phyloP scores from a whole-genome alignment of 2,797 vertebrate species.

The Oryzias dopingdopingensis region DNA sequence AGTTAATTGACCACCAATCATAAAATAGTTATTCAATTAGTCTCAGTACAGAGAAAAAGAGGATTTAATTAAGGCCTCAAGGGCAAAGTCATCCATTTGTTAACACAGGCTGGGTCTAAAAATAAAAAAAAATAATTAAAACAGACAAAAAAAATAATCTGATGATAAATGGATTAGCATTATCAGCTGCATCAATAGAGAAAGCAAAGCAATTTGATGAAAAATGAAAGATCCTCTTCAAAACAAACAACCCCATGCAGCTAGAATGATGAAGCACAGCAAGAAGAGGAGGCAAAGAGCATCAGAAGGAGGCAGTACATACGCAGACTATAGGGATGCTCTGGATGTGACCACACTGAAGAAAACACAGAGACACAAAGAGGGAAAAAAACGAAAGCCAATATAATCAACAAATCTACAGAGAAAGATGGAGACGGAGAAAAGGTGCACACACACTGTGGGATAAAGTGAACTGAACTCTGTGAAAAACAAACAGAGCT shows the following conservation, averaged over 20 bases:
- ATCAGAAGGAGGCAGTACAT: conserved; percentile 84
- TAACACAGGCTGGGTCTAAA: conserved; percentile 19
- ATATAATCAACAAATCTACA: conserved; percentile 40
- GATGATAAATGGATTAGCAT: conserved; percentile 15
- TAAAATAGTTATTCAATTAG: conserved; percentile 12
- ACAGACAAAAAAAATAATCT: conserved; percentile 11
- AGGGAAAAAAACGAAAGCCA: conserved; percentile 46
- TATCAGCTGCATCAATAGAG: neutral
- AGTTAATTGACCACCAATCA: conserved; percentile 21
- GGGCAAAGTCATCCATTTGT: conserved; percentile 12
- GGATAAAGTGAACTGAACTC: conserved; percentile 44
- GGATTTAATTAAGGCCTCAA: conserved; percentile 35
- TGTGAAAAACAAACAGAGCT: conserved; percentile 64
- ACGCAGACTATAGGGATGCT: conserved; percentile 93
- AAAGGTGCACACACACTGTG: conserved; percentile 42
- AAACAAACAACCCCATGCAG: conserved; percentile 53
- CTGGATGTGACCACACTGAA: conserved; percentile 84
- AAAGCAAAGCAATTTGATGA: conserved; percentile 16
- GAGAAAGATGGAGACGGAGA: conserved; percentile 26
- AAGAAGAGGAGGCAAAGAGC: conserved; percentile 30
- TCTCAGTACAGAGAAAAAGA: conserved; percentile 8
- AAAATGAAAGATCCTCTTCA: conserved; percentile 34
- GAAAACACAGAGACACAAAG: conserved; percentile 65
- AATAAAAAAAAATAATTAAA: conserved; percentile 9
- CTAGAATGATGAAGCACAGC: conserved; percentile 42